Evolutionary conservation across 1,140 invertebrate genomes (phyloP).

Genomic region (Chrysopa pallens): DNA sequence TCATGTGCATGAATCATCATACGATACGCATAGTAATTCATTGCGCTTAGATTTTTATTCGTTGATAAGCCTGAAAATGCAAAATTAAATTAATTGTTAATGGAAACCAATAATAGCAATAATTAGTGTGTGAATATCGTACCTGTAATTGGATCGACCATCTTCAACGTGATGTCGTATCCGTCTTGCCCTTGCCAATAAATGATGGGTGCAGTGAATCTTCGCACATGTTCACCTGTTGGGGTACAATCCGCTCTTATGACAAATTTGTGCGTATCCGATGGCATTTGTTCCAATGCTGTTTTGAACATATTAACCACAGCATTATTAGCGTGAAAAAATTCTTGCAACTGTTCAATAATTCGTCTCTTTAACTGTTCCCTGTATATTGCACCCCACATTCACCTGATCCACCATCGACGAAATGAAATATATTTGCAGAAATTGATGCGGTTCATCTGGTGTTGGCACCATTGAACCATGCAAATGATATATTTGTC

Average conservation of each 20-base stretch:
- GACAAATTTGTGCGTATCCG: too few relatives aligned
- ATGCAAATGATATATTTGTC: slow-evolving; percentile 4
- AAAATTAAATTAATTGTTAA: too few relatives aligned
- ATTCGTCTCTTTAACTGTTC: too few relatives aligned
- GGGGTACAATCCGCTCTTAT: too few relatives aligned
- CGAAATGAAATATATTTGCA: slow-evolving; percentile 3
- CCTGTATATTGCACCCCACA: too few relatives aligned
- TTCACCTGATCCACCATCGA: not conserved
- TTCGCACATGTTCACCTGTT: too few relatives aligned
- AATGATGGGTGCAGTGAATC: slow-evolving; percentile 12
- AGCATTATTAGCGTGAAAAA: too few relatives aligned
- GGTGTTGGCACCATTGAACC: not conserved
- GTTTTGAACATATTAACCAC: too few relatives aligned
- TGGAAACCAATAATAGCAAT: too few relatives aligned
- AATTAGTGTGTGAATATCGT: too few relatives aligned
- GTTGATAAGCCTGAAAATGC: not conserved
- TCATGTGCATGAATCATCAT: slow-evolving; percentile 10
- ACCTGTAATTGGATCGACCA: slow-evolving; percentile 14
- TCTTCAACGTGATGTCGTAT: slow-evolving; percentile 22
- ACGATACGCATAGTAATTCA: slow-evolving; percentile 13
- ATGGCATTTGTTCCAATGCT: too few relatives aligned
- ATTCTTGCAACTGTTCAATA: too few relatives aligned
- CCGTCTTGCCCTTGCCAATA: slow-evolving; percentile 28
- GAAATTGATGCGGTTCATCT: not conserved
- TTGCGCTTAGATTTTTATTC: slow-evolving; percentile 10